Base-by-base conservation (phyloP, 2,888 invertebrate genomes). In the Phytoseiulus persimilis region DNA sequence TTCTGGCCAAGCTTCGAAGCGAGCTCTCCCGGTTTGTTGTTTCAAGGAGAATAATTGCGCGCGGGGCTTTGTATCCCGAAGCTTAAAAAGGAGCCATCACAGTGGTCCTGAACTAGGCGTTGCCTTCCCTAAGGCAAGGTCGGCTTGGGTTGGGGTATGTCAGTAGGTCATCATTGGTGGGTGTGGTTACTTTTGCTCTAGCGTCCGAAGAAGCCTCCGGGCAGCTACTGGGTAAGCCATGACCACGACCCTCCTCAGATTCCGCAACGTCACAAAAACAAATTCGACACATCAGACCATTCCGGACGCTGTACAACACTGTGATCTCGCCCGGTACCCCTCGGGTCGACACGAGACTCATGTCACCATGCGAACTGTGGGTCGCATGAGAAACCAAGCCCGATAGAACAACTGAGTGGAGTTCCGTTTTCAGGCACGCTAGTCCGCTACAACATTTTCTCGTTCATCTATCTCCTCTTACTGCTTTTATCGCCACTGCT, bases 381-480 rank as follows among this genome's bases (percentile, higher is more conserved):
- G 3, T 39, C 39, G 9, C 39, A 9, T 39, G 9, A 9, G 39
- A 39, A 39, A 39, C 39, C 39, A 39, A 39, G n/a, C n/a, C 9
- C 39, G 39, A 39, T 3, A 39, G 9, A 39, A 39, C 39, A 39
- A 9, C 39, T 39, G 39, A 39, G 39, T 39, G 39, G 39, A 6
- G 3, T 91, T 91, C 93, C 92, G 92, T 92, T 94, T 94, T 90
- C 94, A 97, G 97, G 95, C 94, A 94, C 95, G 92, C 94, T 96
- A 92, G 95, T 96, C 93, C 95, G 97, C 92, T 97, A 96, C 90
- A 95, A 95, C 92, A 95, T 95, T 92, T 94, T 97, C 91, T 96
- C 97, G 83, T 93, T 95, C 91, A 93, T 96, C 91, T 97, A 97
- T 93, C 94, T 97, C 91, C 93, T 95, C 91, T 94, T 97, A 92